Conservation (phyloP, 2,888 invertebrate species). For the Gymnoscelis rufifasciata region DNA sequence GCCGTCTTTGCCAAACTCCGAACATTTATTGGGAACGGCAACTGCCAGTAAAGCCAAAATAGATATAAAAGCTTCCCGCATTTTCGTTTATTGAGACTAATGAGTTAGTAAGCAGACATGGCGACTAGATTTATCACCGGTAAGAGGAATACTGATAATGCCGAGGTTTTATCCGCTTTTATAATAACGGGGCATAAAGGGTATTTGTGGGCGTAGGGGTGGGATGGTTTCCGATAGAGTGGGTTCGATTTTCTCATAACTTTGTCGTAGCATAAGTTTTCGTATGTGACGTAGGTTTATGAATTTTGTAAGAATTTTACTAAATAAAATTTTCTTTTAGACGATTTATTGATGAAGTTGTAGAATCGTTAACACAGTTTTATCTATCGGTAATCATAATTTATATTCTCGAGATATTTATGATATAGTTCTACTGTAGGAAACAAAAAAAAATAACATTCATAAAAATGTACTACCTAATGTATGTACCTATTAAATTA, state of each 20-base stretch:
- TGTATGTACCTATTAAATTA: too few relatives aligned
- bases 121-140: conserved; percentile 21
- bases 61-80: conserved; percentile 62
- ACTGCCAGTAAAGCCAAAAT: conserved; percentile 51
- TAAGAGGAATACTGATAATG: conserved; percentile 24
- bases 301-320: too few relatives aligned
- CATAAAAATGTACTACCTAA: too few relatives aligned
- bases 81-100: conserved; percentile 52
- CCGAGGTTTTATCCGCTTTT: conserved; percentile 40
- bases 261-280: too few relatives aligned
- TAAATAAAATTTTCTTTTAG: too few relatives aligned
- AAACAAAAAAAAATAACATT: too few relatives aligned
- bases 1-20: conserved; percentile 60
- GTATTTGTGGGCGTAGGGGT: conserved; percentile 10
- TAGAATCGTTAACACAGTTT: too few relatives aligned
- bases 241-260: conserved; percentile 29
- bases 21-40: conserved; percentile 40
- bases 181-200: conserved; percentile 39
- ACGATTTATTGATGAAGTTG: too few relatives aligned
- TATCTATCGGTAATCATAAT: too few relatives aligned
- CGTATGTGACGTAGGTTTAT: too few relatives aligned
- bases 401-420: too few relatives aligned
- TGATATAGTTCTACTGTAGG: too few relatives aligned
- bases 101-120: conserved; percentile 36
- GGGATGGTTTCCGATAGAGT: conserved; percentile 14